phyloP scores from a whole-genome alignment of 2,113 vertebrate species.

The Alectura lathami region DNA sequence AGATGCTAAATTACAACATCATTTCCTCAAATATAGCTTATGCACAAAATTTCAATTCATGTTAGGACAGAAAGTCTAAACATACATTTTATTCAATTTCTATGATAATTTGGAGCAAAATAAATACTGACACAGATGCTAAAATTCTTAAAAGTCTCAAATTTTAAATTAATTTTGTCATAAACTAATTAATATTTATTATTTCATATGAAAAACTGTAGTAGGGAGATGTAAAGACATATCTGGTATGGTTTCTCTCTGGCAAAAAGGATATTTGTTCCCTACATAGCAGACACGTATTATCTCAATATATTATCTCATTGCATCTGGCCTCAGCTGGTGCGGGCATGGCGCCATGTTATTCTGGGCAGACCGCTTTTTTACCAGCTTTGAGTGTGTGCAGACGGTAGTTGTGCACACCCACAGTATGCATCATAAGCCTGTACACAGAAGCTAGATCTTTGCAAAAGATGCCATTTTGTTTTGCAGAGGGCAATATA shows the following conservation, averaged over 20 bases:
- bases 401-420: neutral
- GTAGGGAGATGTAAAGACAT: neutral
- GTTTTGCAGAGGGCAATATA: neutral
- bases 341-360: neutral
- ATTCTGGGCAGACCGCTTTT: neutral
- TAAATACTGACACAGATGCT: neutral
- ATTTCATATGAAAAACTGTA: neutral
- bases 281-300: neutral
- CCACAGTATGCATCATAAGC: neutral
- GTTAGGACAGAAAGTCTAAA: neutral
- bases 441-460: neutral
- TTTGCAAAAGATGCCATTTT: neutral
- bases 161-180: neutral
- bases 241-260: neutral
- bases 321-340: neutral
- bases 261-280: neutral
- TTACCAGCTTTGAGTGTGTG: neutral
- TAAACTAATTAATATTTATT: neutral
- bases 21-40: neutral
- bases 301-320: neutral
- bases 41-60: neutral
- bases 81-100: neutral
- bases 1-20: neutral
- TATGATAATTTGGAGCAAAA: neutral
- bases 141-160: neutral